These are phyloP conservation scores for Tokudaia tokunoshimensis DNA, from an alignment of 2,797 vertebrate species.

Conservation along the genomic window DNA sequence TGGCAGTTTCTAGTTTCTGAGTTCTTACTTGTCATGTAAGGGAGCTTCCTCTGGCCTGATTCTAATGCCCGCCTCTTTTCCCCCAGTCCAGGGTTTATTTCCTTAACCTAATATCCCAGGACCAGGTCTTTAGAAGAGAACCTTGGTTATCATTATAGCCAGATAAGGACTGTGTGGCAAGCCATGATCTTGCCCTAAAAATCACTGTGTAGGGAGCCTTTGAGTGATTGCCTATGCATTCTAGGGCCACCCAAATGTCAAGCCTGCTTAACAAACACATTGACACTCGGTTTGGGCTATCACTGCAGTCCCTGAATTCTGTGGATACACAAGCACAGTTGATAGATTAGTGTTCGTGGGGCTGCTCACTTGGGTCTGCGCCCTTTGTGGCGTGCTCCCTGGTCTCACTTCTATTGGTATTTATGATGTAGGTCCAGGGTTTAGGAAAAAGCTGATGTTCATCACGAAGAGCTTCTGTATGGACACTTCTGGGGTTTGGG, in stretches of 20 bases:
- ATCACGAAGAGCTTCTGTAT: fast-evolving
- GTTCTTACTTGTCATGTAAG: neutral
- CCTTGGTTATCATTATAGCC: neutral
- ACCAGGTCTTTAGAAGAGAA: neutral
- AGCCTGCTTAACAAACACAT: neutral
- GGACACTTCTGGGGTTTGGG: neutral
- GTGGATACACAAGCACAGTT: neutral
- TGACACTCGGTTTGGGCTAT: fast-evolving
- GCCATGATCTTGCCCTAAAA: fast-evolving
- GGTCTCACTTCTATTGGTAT: neutral
- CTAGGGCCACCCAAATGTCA: too few species aligned
- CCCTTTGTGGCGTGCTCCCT: neutral
- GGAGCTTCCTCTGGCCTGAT: neutral
- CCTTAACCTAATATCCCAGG: neutral
- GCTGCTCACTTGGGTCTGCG: neutral
- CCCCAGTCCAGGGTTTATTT: fast-evolving
- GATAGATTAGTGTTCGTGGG: fast-evolving
- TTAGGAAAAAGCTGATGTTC: neutral
- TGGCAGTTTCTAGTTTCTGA: neutral
- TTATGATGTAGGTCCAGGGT: neutral
- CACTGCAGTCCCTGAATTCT: fast-evolving
- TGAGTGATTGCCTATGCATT: too few species aligned
- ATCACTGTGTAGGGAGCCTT: neutral
- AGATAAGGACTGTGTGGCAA: neutral
- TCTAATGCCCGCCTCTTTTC: fast-evolving